phyloP scores from a whole-genome alignment of 2,888 invertebrate species.

The Lydus trimaculatus region DNA sequence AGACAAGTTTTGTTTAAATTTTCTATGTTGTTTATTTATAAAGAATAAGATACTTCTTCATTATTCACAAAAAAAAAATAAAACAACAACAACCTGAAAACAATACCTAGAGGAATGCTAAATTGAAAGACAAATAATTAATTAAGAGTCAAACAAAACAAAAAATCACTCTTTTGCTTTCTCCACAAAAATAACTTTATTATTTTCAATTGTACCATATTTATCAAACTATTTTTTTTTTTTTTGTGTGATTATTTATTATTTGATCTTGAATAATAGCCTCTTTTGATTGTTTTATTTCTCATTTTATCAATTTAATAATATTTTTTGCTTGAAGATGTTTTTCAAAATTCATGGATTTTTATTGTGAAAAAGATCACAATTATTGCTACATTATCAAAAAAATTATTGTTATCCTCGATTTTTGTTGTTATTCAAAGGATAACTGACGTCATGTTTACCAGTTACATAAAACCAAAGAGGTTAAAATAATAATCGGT shows the following conservation, averaged over 20 bases:
- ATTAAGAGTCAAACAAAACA: not conserved
- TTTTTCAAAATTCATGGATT: not conserved
- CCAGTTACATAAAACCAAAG: not conserved
- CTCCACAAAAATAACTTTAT: not conserved
- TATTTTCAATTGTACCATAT: not conserved
- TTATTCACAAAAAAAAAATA: not conserved
- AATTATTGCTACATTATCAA: not conserved
- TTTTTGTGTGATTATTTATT: not conserved
- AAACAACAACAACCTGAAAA: not conserved
- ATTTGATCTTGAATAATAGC: not conserved
- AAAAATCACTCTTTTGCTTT: not conserved
- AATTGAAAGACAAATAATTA: not conserved
- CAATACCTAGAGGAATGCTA: not conserved
- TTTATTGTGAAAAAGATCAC: not conserved
- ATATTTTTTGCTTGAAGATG: not conserved
- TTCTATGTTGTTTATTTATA: not conserved
- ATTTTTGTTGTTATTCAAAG: not conserved
- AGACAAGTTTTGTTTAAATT: constrained; percentile 7
- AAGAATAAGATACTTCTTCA: not conserved
- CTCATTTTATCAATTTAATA: not conserved
- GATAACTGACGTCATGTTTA: not conserved
- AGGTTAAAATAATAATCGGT: not conserved
- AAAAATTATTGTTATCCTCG: not conserved
- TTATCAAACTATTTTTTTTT: not conserved
- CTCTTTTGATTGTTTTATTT: not conserved